Conservation (phyloP, 2,113 vertebrate species). For the Cryptomyrus ogoouensis region DNA sequence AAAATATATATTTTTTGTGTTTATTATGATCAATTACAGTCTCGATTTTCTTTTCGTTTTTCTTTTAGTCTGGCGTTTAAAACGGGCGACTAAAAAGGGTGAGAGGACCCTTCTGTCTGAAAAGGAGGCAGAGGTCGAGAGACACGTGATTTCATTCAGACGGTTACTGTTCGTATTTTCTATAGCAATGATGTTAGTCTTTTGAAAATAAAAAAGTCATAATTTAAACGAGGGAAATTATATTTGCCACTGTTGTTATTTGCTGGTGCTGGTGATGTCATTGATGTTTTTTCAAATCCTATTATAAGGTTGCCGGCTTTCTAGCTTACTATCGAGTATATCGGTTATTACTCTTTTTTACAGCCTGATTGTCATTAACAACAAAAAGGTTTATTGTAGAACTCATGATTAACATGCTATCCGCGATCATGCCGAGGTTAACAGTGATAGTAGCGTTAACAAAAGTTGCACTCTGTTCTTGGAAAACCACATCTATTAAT, state of each 20-base stretch:
- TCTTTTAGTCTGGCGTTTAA: background rate
- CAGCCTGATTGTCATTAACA: background rate
- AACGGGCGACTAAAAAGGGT: background rate
- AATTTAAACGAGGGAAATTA: background rate
- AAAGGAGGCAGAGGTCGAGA: constrained; percentile 1
- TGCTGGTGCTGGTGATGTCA: background rate
- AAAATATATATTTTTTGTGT: background rate
- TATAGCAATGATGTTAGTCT: background rate
- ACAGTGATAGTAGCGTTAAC: background rate
- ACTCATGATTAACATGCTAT: background rate
- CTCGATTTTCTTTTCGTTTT: background rate
- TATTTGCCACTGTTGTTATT: background rate
- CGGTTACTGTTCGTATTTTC: background rate
- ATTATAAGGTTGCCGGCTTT: background rate
- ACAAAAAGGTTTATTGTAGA: background rate
- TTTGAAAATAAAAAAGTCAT: background rate
- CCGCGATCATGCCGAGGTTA: background rate
- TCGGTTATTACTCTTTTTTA: background rate
- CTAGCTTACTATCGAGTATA: background rate
- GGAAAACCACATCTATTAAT: background rate
- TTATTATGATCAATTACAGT: background rate
- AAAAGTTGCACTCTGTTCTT: background rate
- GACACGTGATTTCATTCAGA: background rate
- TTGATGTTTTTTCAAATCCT: background rate
- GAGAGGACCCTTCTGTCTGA: background rate